Percentiles rank a stretch among this genome's conserved stretches.
These are phyloP conservation scores for Synanceia verrucosa DNA, from an alignment of 2,797 vertebrate species.

Conservation along the genomic window DNA sequence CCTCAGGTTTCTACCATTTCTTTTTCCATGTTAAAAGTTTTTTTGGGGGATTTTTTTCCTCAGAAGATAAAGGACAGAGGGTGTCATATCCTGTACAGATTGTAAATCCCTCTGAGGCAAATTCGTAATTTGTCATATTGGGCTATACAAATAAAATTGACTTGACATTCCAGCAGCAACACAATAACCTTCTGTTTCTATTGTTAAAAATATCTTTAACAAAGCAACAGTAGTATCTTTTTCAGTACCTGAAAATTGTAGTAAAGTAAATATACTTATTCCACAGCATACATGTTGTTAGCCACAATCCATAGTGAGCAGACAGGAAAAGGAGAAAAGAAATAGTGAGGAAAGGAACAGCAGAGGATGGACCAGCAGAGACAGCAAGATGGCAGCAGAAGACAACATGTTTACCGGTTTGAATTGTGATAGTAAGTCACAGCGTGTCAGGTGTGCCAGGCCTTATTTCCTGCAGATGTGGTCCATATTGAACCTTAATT, in stretches of 20 bases:
- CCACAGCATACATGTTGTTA: neutral
- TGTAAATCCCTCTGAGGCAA: too few species aligned
- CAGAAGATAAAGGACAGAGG: too few species aligned
- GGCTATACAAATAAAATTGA: too few species aligned
- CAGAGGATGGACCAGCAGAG: neutral
- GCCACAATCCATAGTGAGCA: neutral
- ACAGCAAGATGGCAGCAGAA: slow-evolving; percentile 44
- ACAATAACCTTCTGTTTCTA: too few species aligned
- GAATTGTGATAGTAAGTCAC: neutral
- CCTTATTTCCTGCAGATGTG: neutral
- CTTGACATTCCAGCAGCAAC: too few species aligned
- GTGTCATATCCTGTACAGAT: too few species aligned
- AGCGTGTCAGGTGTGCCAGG: neutral
- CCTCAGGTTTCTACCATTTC: too few species aligned
- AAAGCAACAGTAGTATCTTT: too few species aligned
- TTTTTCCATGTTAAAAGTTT: too few species aligned
- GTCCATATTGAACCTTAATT: neutral
- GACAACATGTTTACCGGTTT: neutral
- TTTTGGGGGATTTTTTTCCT: too few species aligned
- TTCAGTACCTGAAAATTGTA: neutral
- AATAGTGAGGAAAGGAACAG: neutral
- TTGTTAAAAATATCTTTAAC: too few species aligned
- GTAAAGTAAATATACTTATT: neutral
- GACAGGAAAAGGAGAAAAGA: neutral
- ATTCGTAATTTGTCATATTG: too few species aligned